Base-by-base conservation (phyloP, 2,888 invertebrate genomes). In the Candidula unifasciata region DNA sequence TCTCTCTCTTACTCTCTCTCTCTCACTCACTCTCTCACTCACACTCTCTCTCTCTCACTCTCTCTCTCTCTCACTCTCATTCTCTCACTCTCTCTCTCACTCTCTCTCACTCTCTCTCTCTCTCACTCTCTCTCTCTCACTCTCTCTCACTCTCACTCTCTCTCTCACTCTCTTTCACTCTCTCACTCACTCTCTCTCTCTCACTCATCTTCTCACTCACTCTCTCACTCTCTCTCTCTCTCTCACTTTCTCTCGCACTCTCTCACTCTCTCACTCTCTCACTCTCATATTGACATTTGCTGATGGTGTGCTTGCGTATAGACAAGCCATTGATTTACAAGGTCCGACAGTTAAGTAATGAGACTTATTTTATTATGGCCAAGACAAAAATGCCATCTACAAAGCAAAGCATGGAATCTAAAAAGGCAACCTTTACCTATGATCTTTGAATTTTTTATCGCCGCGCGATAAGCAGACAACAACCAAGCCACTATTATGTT, bases 81-180 rank as follows among this genome's bases (percentile, higher is more conserved):
- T 44, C 44, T 6, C 44, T 44, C 44, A 6, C 44, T 44, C 44
- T 44, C 44, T 44, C 44, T 44, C 78, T 78, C 78, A 54, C 57
- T 78, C 54, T 78, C 27, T 78, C 78, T 78, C 78, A n/a, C 78
- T 78, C 54, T 78, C 78, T 54, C 78, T 78, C 78, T 52, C n/a
- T 57, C 78, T 52, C 57, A 54, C 30, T 57, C 30, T 57, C 60
- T n/a, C 78, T 78, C 78, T 78, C 78, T n/a, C 60, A 27, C 60
- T 27, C 60, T 57, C 60, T 78, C 54, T 78, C 78, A 54, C n/a
- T 57, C 54, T 78, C 54, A 54, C 57, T 57, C 78, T 57, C 78
- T 54, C 60, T 78, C 30, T 78, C 78, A 27, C 78, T 78, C 60
- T 57, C 30, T 54, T 57, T 57, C 57, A 16, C 37, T 54, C 78